Percentiles rank a stretch among this genome's conserved stretches.
phyloP scores from a whole-genome alignment of 1,140 invertebrate genomes.

The Ips nitidus region DNA sequence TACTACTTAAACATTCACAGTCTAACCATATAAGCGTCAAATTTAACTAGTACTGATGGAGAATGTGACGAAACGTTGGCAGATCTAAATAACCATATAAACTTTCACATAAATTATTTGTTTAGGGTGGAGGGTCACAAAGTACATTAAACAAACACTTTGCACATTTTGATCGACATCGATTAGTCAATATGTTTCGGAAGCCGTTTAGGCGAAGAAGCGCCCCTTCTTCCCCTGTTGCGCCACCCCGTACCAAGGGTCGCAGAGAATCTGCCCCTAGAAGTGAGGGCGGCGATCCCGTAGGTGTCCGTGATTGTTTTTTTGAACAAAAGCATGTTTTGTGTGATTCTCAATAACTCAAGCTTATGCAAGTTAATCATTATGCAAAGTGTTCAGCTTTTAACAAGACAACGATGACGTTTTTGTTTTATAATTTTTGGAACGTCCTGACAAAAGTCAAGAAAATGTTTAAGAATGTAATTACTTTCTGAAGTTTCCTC shows the following conservation, averaged over 20 bases:
- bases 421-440: too few species aligned
- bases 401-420: too few species aligned
- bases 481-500: too few species aligned
- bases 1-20: too few species aligned
- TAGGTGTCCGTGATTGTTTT: slow-evolving; percentile 40
- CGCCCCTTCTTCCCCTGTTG: slow-evolving; percentile 62
- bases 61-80: too few species aligned
- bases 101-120: not conserved
- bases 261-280: slow-evolving; percentile 53
- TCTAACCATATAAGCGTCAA: too few species aligned
- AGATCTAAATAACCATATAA: too few species aligned
- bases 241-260: slow-evolving; percentile 53
- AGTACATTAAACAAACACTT: slow-evolving; percentile 41
- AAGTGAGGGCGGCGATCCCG: slow-evolving; percentile 50
- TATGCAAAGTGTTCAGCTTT: too few species aligned
- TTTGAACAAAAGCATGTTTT: not conserved
- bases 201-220: slow-evolving; percentile 68
- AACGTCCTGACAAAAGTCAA: too few species aligned
- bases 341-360: not conserved
- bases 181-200: slow-evolving; percentile 60
- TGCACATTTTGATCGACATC: slow-evolving; percentile 42
- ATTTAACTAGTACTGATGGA: too few species aligned
- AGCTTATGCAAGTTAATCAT: too few species aligned
- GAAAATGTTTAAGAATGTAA: too few species aligned
- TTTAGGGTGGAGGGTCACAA: slow-evolving; percentile 47